Conservation (phyloP, 2,797 vertebrate species). For the Galagoides demidoff region DNA sequence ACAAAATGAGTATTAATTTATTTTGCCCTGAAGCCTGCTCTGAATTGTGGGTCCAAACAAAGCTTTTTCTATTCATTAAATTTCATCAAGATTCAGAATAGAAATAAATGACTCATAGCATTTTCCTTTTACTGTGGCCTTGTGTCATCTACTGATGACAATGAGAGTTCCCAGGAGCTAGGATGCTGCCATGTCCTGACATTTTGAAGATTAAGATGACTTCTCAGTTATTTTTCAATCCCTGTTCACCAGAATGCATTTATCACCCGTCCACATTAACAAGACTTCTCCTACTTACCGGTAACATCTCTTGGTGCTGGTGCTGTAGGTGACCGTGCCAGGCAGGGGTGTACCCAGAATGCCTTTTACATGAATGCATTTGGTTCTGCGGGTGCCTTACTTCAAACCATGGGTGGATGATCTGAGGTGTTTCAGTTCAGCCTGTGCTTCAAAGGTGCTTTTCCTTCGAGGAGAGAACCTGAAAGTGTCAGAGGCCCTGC, state of each 20-base stretch:
- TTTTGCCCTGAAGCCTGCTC: not conserved
- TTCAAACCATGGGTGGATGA: not conserved
- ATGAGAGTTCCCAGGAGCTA: not conserved
- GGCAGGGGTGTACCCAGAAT: not conserved
- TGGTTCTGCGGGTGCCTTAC: not conserved
- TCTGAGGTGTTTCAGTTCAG: not conserved
- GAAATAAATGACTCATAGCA: conserved; percentile 15
- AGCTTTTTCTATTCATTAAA: conserved; percentile 28
- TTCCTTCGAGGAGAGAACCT: not conserved
- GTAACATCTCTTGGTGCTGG: not conserved
- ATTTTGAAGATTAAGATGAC: not conserved
- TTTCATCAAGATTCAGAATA: conserved; percentile 1
- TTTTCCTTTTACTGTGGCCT: conserved; percentile 9
- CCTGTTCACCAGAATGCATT: not conserved
- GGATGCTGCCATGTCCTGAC: not conserved
- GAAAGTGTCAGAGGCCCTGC: not conserved
- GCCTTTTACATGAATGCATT: not conserved
- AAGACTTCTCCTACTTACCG: not conserved
- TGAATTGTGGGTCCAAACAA: not conserved
- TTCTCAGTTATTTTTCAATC: not conserved
- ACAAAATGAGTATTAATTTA: not conserved
- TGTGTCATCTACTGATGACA: not conserved
- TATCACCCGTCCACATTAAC: not conserved
- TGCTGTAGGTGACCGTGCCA: not conserved
- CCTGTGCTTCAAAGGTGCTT: not conserved